Evolutionary conservation across 2,113 vertebrate genomes (phyloP).

Genomic region (Strix uralensis): DNA sequence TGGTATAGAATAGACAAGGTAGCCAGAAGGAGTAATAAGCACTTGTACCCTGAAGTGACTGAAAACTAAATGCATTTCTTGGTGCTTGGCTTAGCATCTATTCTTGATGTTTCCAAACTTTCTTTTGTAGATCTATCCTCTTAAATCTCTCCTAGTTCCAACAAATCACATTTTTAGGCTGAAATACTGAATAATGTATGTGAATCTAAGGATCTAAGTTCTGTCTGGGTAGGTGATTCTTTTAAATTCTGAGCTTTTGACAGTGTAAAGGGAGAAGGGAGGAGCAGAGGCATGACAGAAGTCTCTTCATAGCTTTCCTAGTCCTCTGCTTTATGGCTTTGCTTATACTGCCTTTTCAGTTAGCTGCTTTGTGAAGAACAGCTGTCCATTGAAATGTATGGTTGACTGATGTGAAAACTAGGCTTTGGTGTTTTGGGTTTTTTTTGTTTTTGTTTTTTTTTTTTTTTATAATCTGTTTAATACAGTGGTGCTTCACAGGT

Average conservation of each 20-base stretch:
- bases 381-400: background rate
- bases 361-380: background rate
- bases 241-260: background rate
- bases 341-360: background rate
- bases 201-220: background rate
- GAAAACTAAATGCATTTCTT: background rate
- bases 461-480: background rate
- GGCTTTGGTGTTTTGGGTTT: background rate
- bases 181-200: background rate
- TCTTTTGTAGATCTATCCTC: background rate
- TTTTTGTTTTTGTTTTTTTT: background rate
- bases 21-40: background rate
- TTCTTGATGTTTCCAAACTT: background rate
- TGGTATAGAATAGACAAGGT: background rate
- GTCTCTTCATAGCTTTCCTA: background rate
- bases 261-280: background rate
- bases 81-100: background rate
- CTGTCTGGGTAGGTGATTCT: background rate
- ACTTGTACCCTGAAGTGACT: background rate
- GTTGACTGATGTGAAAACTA: background rate
- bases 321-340: background rate
- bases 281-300: background rate
- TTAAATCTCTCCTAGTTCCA: background rate
- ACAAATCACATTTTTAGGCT: background rate
- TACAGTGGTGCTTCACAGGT: background rate